phyloP scores from a whole-genome alignment of 2,888 invertebrate species.

The Mythimna ferrago region DNA sequence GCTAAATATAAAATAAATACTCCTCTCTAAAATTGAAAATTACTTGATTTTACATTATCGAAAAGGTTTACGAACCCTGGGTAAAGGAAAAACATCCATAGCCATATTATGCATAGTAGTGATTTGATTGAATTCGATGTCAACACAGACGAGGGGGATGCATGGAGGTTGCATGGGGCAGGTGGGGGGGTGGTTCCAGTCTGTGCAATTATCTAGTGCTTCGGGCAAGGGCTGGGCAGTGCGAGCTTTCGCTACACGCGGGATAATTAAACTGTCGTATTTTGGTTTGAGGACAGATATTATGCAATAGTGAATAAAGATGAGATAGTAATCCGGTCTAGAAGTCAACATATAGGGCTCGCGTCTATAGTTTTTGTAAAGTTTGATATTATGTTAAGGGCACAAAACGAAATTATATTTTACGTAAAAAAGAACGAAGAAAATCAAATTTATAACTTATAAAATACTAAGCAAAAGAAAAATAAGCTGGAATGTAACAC shows the following conservation, averaged over 20 bases:
- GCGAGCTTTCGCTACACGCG: not conserved
- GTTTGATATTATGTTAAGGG: no score
- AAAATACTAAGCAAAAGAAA: no score
- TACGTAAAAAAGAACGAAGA: no score
- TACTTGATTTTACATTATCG: not conserved
- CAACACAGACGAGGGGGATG: constrained; percentile 21
- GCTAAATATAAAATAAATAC: no score
- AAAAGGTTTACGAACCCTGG: constrained; percentile 7
- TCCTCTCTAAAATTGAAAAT: no score
- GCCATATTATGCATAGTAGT: not conserved
- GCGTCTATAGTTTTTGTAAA: no score
- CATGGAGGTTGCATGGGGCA: not conserved
- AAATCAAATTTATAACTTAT: no score
- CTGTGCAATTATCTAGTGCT: constrained; percentile 34
- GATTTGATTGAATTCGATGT: constrained; percentile 26
- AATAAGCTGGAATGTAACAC: no score
- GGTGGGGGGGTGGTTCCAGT: not conserved
- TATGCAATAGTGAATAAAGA: constrained; percentile 15
- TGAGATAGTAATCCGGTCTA: not conserved
- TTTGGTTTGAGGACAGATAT: not conserved
- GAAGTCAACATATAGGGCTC: not conserved
- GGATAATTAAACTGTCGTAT: constrained; percentile 22
- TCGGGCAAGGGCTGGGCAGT: not conserved
- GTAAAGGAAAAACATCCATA: not conserved
- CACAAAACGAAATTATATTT: no score